Evolutionary conservation across 2,888 invertebrate species (phyloP).

Genomic region (Leuctra nigra): DNA sequence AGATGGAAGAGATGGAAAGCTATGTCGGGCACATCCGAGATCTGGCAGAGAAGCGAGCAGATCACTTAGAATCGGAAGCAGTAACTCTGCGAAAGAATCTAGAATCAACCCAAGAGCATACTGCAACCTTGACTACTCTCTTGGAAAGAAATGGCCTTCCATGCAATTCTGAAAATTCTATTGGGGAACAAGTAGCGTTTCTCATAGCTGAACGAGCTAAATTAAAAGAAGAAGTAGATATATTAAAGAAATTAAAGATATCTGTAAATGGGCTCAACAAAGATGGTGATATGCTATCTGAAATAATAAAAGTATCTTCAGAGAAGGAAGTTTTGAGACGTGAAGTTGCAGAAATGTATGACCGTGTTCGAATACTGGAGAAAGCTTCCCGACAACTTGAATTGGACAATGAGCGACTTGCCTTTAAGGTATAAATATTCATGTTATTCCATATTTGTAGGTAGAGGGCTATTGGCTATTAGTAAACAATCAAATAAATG

Average conservation of each 20-base stretch:
- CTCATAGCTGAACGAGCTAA: slow-evolving; percentile 42
- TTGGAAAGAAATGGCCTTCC: slow-evolving; percentile 40
- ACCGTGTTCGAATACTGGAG: slow-evolving; percentile 37
- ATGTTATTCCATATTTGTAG: no score
- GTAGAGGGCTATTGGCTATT: no score
- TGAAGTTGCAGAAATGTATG: slow-evolving; percentile 40
- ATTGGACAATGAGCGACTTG: slow-evolving; percentile 39
- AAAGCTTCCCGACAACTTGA: slow-evolving; percentile 38
- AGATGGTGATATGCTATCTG: slow-evolving; percentile 35
- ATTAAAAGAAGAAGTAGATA: slow-evolving; percentile 42
- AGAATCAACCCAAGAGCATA: slow-evolving; percentile 32
- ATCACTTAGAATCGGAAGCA: slow-evolving; percentile 35
- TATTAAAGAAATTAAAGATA: slow-evolving; percentile 34
- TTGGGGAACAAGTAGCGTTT: slow-evolving; percentile 41
- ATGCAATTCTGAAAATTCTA: slow-evolving; percentile 38
- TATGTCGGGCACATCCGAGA: slow-evolving; percentile 39
- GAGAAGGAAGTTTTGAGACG: slow-evolving; percentile 38
- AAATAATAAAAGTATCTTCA: slow-evolving; percentile 38
- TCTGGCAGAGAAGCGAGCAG: slow-evolving; percentile 37
- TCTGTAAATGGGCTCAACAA: slow-evolving; percentile 31
- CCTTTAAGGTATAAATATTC: slow-evolving; percentile 39
- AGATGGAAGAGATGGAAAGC: slow-evolving; percentile 41
- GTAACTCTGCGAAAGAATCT: slow-evolving; percentile 31
- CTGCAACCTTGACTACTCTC: slow-evolving; percentile 34
- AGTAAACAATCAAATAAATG: no score